A percentile compares a stretch with the other conserved stretches of the same genome.
Evolutionary conservation across 2,888 invertebrate species (phyloP).

Genomic region (Spisula subtruncata): DNA sequence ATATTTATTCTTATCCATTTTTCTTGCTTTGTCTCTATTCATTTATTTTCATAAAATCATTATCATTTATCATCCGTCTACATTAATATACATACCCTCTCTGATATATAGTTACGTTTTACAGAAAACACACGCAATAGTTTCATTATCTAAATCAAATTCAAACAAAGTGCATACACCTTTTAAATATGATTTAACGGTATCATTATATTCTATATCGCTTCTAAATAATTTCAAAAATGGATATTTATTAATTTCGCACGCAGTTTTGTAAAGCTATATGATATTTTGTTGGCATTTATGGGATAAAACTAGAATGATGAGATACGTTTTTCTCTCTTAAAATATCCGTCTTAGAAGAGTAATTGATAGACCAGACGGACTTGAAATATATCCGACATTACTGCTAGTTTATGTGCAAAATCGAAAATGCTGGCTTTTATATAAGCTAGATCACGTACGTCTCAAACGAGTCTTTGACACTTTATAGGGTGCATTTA

Average conservation of each 20-base stretch:
- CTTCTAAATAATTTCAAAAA: neutral
- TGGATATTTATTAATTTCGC: neutral
- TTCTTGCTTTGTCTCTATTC: no score
- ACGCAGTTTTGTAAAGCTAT: neutral
- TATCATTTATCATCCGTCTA: no score
- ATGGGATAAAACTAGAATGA: neutral
- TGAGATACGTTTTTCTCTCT: neutral
- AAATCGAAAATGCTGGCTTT: neutral
- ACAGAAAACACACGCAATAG: neutral
- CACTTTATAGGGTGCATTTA: constrained; percentile 13
- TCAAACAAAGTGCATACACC: neutral
- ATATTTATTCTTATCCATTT: no score
- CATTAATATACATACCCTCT: no score
- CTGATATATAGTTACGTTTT: no score
- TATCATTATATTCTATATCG: neutral
- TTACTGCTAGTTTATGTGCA: constrained; percentile 1
- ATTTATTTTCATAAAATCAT: no score
- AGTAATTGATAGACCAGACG: constrained; percentile 3
- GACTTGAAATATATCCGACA: neutral
- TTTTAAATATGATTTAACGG: neutral
- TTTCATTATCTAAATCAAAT: neutral
- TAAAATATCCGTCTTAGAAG: neutral
- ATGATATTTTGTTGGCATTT: constrained; percentile 4
- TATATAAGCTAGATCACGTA: neutral
- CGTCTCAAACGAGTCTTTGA: neutral